Conservation (phyloP, 2,113 vertebrate species). For the Mystacornis crossleyi region DNA sequence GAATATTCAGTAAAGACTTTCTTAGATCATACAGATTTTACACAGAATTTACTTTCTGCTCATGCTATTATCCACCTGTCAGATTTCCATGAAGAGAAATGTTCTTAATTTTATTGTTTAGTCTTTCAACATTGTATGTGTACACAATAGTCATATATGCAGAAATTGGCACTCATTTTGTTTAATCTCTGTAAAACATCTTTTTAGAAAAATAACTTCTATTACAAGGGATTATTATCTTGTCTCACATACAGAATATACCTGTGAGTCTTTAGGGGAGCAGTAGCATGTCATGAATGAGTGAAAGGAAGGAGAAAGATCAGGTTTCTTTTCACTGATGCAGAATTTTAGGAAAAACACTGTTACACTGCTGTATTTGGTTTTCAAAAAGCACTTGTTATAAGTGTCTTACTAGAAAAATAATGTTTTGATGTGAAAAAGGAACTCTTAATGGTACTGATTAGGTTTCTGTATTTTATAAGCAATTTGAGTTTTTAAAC, state of each 20-base stretch:
- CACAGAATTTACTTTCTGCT: not conserved
- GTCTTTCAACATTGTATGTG: not conserved
- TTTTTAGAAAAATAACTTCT: slow-evolving; percentile 15
- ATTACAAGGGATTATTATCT: not conserved
- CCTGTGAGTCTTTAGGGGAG: slow-evolving; percentile 1
- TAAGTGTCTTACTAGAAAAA: slow-evolving; percentile 9
- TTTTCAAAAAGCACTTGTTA: slow-evolving; percentile 44
- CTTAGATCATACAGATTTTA: not conserved
- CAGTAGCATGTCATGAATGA: not conserved
- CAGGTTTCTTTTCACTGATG: not conserved
- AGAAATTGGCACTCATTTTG: not conserved
- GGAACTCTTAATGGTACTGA: not conserved
- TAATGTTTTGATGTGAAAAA: not conserved
- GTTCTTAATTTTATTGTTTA: not conserved
- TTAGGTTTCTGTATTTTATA: slow-evolving; percentile 47
- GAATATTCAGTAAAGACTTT: not conserved
- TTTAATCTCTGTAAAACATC: not conserved
- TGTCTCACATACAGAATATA: not conserved
- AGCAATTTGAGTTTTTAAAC: slow-evolving; percentile 17
- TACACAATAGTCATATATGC: not conserved
- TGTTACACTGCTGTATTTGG: not conserved
- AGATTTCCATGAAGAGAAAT: not conserved
- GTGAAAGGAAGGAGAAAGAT: not conserved
- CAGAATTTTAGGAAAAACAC: not conserved
- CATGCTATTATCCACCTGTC: not conserved